These are phyloP conservation scores for Pterocles orientalis DNA, from an alignment of 2,113 vertebrate genomes.

Conservation along the genomic window DNA sequence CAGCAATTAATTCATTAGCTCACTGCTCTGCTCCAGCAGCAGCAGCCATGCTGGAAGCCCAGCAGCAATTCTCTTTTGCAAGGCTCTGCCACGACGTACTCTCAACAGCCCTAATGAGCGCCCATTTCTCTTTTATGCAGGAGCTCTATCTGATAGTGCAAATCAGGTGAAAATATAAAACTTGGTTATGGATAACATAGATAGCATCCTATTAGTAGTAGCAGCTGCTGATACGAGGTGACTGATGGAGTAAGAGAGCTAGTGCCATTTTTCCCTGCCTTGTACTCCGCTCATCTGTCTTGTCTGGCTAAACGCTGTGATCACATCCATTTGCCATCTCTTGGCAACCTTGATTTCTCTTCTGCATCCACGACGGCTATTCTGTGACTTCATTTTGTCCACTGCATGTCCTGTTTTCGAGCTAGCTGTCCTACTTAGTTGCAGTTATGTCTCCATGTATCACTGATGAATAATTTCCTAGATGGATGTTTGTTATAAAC, in stretches of 20 bases:
- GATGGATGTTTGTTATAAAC: slow-evolving; percentile 60
- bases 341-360: slow-evolving; percentile 54
- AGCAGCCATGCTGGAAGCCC: background rate
- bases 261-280: slow-evolving; percentile 4
- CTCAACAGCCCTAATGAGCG: background rate
- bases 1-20: slow-evolving; percentile 43
- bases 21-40: background rate
- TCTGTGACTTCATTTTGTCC: slow-evolving; percentile 54
- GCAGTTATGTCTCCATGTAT: slow-evolving; percentile 28
- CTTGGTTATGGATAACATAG: slow-evolving; percentile 16
- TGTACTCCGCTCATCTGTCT: slow-evolving; percentile 21
- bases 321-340: slow-evolving; percentile 30
- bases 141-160: background rate
- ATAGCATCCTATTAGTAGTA: background rate
- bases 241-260: background rate
- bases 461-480: slow-evolving; percentile 40
- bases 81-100: background rate
- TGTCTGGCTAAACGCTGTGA: slow-evolving; percentile 24
- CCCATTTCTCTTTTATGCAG: slow-evolving; percentile 7
- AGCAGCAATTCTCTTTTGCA: slow-evolving; percentile 23
- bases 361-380: background rate
- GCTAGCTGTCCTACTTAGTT: slow-evolving; percentile 21
- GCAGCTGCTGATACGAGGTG: background rate
- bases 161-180: slow-evolving; percentile 29
- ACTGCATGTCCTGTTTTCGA: slow-evolving; percentile 29